Evolutionary conservation across 1,140 invertebrate species (phyloP), one percentile per base, ranked within the genome.

Genomic region (Eulimnadia texana): DNA sequence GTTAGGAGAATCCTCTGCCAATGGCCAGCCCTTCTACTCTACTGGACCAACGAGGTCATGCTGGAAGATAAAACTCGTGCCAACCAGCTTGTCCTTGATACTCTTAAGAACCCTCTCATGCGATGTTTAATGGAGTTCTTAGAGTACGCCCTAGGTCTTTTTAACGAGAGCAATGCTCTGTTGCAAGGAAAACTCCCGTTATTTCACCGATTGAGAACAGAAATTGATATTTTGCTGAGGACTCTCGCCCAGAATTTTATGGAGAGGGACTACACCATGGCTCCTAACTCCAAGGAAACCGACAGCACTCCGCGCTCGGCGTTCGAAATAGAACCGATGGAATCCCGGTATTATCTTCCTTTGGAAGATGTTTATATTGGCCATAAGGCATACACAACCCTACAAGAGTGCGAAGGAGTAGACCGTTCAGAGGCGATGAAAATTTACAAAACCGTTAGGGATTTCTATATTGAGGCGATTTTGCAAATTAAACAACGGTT

Each of bases 1-100:
- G 69, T 74, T 2, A 66, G 68, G 50, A 66, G 71, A 56, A 51
- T 74, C 58, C 63, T 73, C 55, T 69, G 72, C 64, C 72, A 72
- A 64, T 63, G 67, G 58, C 62, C 67, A 62, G 65, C 70, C 28
- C 56, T 73, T 60, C 68, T n/a, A n/a, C n/a, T n/a, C n/a, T n/a
- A n/a, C n/a, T n/a, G n/a, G n/a, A n/a, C n/a, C n/a, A n/a, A n/a
- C n/a, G n/a, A n/a, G n/a, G n/a, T n/a, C n/a, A n/a, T n/a, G n/a
- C n/a, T n/a, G n/a, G n/a, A n/a, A n/a, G 72, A 72, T 66, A 70
- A 67, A 51, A 72, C 68, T 27, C 67, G 67, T 25, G 71, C 66
- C n/a, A 69, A 66, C 10, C 66, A 71, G 57, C 59, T 65, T 58
- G 73, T 72, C 55, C 51, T 70, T 16, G 61, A 47, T n/a, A 65